Evolutionary conservation across 2,113 vertebrate species (phyloP), one percentile per base, ranked within the genome.

Genomic region (Sprattus sprattus): DNA sequence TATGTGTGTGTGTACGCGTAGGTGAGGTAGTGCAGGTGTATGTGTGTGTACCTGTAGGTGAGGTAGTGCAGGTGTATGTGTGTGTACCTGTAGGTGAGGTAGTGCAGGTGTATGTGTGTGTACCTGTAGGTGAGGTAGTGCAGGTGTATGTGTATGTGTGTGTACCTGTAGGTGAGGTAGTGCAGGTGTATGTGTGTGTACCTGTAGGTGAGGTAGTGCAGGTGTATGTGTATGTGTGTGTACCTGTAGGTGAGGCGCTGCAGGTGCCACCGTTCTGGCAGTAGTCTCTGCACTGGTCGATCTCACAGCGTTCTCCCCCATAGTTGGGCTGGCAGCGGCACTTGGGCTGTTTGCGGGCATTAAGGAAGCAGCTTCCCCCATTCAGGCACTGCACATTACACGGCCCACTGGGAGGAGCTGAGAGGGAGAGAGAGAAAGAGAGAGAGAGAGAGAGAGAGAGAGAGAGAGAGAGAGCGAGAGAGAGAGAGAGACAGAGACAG

Each of bases 181-280:
- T 57, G 8, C 20, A 22, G 15, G 54, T 57, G 11, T 57, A 16
- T 57, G 54, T 60, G 54, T 60, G 54, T 60, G 54, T 57, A 13
- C 20, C 15, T 60, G 54, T 60, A 16, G 16, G 54, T 60, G 54
- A 5, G 18, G 16, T 22, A 25, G 20, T 25, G 22, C n/a, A 22
- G 39, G 71, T 78, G 71, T 75, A 32, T 75, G 28, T 75, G 22
- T 82, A 10, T 46, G 20, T 22, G 57, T 67, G 60, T 28, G 6
- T 45, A 99, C 98, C 98, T 0, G 96, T 98, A 0, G 95, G 96
- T 0, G 98, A 99, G 22, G 98, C 97, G 0, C 97, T 96, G 5
- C 98, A 99, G 11, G 96, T 99, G 91, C 98, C 98, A 90, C 97
- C 98, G 0, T 99, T 99, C 90, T 95, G 97, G 91, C 98, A 99